phyloP scores from a whole-genome alignment of 2,888 invertebrate species.

The Conus canariensis region DNA sequence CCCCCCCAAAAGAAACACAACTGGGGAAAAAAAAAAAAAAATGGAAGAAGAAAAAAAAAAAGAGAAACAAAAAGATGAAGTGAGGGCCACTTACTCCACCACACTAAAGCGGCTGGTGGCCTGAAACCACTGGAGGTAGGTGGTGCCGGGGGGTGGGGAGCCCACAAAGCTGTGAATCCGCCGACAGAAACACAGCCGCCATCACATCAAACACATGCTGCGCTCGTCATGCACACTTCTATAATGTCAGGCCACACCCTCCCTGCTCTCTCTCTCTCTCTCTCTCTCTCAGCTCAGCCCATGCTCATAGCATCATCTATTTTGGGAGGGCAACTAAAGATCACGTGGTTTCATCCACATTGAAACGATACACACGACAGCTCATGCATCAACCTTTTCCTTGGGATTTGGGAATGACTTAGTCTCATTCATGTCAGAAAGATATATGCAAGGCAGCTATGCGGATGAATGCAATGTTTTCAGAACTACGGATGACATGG shows the following conservation, averaged over 20 bases:
- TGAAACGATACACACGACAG: too few species aligned
- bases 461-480: too few species aligned
- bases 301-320: not conserved
- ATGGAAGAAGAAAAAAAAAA: not conserved
- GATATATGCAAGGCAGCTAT: too few species aligned
- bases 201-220: not conserved
- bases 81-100: slow-evolving; percentile 47
- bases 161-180: slow-evolving; percentile 42
- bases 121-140: slow-evolving; percentile 44
- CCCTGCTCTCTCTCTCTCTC: not conserved
- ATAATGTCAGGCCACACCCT: not conserved
- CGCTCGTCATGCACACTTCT: not conserved
- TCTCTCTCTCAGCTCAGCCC: not conserved
- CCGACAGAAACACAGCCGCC: slow-evolving; percentile 25
- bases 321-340: too few species aligned
- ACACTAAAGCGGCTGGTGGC: slow-evolving; percentile 51
- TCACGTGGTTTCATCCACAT: too few species aligned
- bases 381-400: too few species aligned
- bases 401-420: too few species aligned
- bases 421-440: too few species aligned
- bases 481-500: too few species aligned
- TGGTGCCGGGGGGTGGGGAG: slow-evolving; percentile 46
- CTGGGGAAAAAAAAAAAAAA: not conserved
- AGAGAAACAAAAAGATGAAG: not conserved
- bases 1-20: not conserved